Conservation (phyloP, 1,140 invertebrate genomes). For the Diachasma alloeum region DNA sequence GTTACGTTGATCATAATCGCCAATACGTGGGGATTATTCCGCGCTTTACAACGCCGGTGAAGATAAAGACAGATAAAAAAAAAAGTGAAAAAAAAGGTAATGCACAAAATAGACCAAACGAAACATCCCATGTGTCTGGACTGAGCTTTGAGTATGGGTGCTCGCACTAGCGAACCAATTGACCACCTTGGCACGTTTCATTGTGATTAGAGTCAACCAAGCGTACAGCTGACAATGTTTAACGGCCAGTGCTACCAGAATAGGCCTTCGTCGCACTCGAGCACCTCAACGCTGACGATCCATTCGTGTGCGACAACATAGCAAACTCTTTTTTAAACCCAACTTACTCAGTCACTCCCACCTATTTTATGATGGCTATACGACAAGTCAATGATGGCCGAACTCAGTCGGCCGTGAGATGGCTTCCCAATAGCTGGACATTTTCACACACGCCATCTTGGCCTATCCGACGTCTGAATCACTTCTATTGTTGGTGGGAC, state of each 20-base stretch:
- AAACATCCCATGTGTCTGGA: slow-evolving; percentile 34
- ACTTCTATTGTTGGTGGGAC: not conserved
- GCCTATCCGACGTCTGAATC: not conserved
- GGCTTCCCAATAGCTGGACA: slow-evolving; percentile 24
- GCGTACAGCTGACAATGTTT: slow-evolving; percentile 45
- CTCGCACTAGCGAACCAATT: slow-evolving; percentile 37
- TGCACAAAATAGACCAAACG: slow-evolving; percentile 29
- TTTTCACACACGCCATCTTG: slow-evolving; percentile 30
- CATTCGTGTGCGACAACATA: not conserved
- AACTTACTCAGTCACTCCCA: not conserved
- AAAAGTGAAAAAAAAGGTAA: slow-evolving; percentile 8
- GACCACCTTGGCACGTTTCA: slow-evolving; percentile 62
- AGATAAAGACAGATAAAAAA: not conserved
- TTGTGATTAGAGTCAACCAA: slow-evolving; percentile 62
- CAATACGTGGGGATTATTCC: not conserved
- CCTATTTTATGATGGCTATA: not conserved
- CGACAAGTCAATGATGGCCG: slow-evolving; percentile 46
- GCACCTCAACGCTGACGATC: not conserved
- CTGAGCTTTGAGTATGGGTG: slow-evolving; percentile 54
- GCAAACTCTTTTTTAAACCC: not conserved
- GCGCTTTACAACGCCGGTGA: not conserved
- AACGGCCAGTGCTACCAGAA: slow-evolving; percentile 11
- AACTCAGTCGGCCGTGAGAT: slow-evolving; percentile 53
- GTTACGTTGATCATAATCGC: slow-evolving; percentile 5
- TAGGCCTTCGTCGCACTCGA: slow-evolving; percentile 6